A percentile compares a stretch with the other conserved stretches of the same genome.
Conservation (phyloP, 2,888 invertebrate species). For the Matsumyia berberina region DNA sequence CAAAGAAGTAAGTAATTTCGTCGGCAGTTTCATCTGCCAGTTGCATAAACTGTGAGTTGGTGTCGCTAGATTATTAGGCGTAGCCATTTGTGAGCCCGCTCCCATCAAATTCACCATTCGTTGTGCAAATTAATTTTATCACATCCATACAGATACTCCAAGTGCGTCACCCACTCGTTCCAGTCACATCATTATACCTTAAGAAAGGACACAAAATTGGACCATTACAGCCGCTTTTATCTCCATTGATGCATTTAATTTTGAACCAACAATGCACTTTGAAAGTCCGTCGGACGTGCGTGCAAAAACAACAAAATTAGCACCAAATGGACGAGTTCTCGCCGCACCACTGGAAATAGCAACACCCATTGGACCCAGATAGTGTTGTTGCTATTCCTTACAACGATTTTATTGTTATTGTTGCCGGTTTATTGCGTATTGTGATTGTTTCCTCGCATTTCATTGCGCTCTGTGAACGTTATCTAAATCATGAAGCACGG, state of each 20-base stretch:
- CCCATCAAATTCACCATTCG: too few relatives aligned
- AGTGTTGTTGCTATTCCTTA: conserved; percentile 52
- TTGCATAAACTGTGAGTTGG: too few relatives aligned
- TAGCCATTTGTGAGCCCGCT: too few relatives aligned
- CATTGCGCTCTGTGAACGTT: conserved; percentile 58
- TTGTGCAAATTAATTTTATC: conserved; percentile 38
- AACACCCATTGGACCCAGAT: conserved; percentile 47
- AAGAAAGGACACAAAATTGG: conserved; percentile 55
- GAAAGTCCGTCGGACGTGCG: conserved; percentile 15
- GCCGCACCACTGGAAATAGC: too few relatives aligned
- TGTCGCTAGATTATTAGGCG: too few relatives aligned
- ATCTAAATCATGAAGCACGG: conserved; percentile 70
- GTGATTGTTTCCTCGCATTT: conserved; percentile 67
- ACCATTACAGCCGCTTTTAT: conserved; percentile 66
- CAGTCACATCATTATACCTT: conserved; percentile 53
- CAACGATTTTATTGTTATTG: conserved; percentile 74
- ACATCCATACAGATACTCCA: conserved; percentile 46
- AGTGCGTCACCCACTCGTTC: conserved; percentile 64
- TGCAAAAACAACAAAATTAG: conserved; percentile 7
- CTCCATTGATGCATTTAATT: conserved; percentile 67
- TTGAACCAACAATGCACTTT: conserved; percentile 56
- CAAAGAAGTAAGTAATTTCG: too few relatives aligned
- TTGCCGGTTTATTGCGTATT: conserved; percentile 66
- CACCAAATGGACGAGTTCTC: conserved; percentile 14
- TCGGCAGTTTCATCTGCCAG: too few relatives aligned